phyloP scores from a whole-genome alignment of 2,113 vertebrate species.

The Anolis carolinensis region DNA sequence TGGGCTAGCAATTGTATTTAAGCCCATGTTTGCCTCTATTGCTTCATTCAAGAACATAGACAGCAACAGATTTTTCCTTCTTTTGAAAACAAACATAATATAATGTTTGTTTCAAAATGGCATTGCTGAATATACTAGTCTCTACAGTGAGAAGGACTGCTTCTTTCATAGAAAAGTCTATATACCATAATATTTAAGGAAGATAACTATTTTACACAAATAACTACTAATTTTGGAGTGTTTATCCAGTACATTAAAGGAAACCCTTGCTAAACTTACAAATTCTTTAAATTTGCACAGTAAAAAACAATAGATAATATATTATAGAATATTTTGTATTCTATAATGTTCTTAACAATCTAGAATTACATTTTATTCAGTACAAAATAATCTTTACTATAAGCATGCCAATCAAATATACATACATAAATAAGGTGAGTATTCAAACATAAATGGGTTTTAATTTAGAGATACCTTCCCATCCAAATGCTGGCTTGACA shows the following conservation, averaged over 20 bases:
- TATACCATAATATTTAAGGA: neutral
- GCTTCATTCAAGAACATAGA: neutral
- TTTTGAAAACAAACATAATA: neutral
- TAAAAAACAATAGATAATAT: neutral
- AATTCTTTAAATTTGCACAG: neutral
- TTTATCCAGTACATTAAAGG: neutral
- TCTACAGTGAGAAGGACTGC: neutral
- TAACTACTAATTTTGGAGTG: neutral
- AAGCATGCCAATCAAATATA: neutral
- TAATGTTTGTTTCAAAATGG: neutral
- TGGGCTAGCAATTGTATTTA: too few relatives aligned
- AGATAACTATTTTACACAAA: neutral
- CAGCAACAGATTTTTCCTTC: too few relatives aligned
- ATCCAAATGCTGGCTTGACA: constrained; percentile 98
- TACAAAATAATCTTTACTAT: neutral
- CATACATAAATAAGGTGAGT: neutral
- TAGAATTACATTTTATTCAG: neutral
- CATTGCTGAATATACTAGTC: neutral
- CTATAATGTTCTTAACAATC: neutral
- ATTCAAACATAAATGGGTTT: constrained; percentile 17
- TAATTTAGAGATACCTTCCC: constrained; percentile 84
- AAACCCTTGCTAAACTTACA: neutral
- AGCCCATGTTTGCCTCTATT: too few relatives aligned
- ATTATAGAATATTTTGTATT: too few relatives aligned
- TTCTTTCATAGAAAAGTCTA: neutral